Conservation (phyloP, 35 echinoderm and acorn worm species). For the Lytechinus variegatus region DNA sequence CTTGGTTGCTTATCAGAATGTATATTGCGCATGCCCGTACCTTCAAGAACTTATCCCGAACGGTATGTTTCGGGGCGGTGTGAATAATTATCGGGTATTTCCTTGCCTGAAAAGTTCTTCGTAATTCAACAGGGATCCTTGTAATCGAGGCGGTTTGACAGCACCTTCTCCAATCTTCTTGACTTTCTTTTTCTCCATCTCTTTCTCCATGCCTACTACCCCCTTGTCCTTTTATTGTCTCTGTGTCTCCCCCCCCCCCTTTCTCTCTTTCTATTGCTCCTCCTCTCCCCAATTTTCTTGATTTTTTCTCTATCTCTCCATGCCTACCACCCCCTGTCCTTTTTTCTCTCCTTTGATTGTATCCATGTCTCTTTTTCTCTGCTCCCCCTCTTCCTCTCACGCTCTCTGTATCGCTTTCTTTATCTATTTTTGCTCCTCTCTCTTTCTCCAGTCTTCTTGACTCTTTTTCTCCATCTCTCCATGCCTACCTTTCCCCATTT, state of each 20-base stretch:
- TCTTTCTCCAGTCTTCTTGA: not conserved
- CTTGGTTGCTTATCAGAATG: no score
- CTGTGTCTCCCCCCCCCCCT: no score
- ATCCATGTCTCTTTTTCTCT: not conserved
- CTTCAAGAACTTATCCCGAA: no score
- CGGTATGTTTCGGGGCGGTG: no score
- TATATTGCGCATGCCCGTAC: no score
- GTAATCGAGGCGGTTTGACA: no score
- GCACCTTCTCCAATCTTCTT: not conserved
- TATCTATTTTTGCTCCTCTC: not conserved
- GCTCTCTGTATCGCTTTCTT: not conserved
- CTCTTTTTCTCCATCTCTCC: not conserved
- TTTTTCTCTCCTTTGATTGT: not conserved
- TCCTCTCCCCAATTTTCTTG: not conserved
- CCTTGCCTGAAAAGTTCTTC: no score
- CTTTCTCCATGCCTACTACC: not conserved
- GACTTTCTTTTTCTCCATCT: not conserved
- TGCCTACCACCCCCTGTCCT: not conserved
- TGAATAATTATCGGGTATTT: no score
- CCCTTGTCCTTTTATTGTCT: not conserved
- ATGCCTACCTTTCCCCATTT: not conserved
- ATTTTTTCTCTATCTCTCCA: not conserved
- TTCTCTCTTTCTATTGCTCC: not conserved
- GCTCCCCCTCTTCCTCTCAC: not conserved
- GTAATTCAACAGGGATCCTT: no score